Conservation (phyloP, 2,888 invertebrate genomes). For the Apotomis betuletana region DNA sequence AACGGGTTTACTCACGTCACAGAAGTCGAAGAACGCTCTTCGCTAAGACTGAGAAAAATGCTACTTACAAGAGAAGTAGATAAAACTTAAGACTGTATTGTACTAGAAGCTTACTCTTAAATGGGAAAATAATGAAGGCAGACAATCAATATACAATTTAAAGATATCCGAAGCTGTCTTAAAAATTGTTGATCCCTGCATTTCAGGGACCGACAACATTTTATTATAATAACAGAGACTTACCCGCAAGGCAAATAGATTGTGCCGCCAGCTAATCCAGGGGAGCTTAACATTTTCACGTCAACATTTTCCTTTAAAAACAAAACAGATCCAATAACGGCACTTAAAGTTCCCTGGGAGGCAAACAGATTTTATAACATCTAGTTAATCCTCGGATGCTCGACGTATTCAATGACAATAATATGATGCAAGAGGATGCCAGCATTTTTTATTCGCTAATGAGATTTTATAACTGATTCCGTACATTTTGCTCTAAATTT, state of each 20-base stretch:
- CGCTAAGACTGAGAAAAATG: too few relatives aligned
- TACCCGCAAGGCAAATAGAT: constrained; percentile 1
- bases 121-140: too few relatives aligned
- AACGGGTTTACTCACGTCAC: too few relatives aligned
- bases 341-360: not conserved
- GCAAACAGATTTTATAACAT: constrained; percentile 8
- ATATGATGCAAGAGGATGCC: not conserved
- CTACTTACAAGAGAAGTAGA: too few relatives aligned
- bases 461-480: not conserved
- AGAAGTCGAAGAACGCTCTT: too few relatives aligned
- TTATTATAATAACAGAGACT: not conserved
- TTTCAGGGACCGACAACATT: not conserved
- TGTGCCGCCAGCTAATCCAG: constrained; percentile 4
- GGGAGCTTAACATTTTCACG: constrained; percentile 5
- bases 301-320: not conserved
- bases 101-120: too few relatives aligned
- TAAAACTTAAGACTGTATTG: too few relatives aligned
- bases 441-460: not conserved
- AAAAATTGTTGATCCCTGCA: too few relatives aligned
- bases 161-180: too few relatives aligned
- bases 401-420: not conserved
- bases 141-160: too few relatives aligned
- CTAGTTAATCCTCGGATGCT: not conserved
- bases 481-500: too few relatives aligned
- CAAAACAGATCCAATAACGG: constrained; percentile 6